Evolutionary conservation across 92 coral and sea anemone genomes (phyloP).

Genomic region (Paragorgia papillata): DNA sequence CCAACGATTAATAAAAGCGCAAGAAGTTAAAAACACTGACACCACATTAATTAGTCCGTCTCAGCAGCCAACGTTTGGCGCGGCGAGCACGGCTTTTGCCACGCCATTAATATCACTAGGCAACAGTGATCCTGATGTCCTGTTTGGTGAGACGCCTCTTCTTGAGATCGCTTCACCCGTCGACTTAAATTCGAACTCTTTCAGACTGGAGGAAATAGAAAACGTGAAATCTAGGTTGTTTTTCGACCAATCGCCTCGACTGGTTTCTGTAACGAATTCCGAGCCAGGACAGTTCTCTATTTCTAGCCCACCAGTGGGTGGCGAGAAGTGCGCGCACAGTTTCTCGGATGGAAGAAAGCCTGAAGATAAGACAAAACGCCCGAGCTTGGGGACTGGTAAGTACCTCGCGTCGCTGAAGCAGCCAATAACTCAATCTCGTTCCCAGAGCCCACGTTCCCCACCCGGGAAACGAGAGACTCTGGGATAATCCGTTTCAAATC

Average conservation of each 20-base stretch:
- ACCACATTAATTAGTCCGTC: neutral
- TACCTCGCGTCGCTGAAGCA: no score
- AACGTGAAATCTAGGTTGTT: slow-evolving; percentile 13
- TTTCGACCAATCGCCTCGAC: neutral
- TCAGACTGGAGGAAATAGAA: neutral
- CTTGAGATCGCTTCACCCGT: neutral
- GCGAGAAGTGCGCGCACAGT: neutral
- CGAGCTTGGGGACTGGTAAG: neutral
- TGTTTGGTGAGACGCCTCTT: neutral
- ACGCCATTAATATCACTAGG: neutral
- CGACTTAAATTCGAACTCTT: neutral
- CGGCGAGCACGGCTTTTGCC: neutral
- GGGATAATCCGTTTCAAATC: no score
- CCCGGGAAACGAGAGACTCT: no score
- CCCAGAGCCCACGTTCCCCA: no score
- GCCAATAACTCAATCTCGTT: no score
- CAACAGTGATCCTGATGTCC: neutral
- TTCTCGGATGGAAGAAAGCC: neutral
- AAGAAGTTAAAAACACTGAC: neutral
- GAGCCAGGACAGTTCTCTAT: neutral
- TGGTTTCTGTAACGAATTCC: neutral
- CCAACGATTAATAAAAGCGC: slow-evolving; percentile 18
- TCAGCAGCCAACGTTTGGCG: neutral
- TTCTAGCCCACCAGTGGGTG: neutral
- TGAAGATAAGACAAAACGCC: neutral